Evolutionary conservation across 2,113 vertebrate species (phyloP), one percentile per base, ranked within the genome.

Genomic region (Ailurus styani): DNA sequence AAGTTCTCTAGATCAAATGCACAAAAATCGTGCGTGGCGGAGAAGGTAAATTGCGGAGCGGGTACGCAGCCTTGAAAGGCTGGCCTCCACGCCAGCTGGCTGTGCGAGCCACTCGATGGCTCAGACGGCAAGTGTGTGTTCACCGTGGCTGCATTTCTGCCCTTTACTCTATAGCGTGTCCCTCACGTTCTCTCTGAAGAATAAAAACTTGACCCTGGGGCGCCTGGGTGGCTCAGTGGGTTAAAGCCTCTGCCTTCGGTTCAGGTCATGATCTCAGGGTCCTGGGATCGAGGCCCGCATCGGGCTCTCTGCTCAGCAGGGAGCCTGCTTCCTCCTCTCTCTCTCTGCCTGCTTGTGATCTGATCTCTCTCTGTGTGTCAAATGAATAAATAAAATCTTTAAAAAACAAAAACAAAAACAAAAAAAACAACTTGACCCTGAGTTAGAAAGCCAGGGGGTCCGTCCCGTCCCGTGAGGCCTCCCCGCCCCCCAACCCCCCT

Each of bases 21-120:
- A 21, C 37, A 55, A 45, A 27, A 25, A 21, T 5, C 5, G 4
- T 10, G 15, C 3, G 10, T 25, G 2, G 34, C 0, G 12, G 55
- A n/a, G 4, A 21, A 29, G 11, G 34, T 17, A 37, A 21, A 6
- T 0, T 6, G 31, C 2, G 0, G 68, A 20, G 2, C 8, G 0
- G 3, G 40, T 1, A 0, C 31, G 1, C 3, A 0, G 82, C 93
- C 70, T 62, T 31, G 90, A 81, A 27, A 25, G 13, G 4, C 40
- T 13, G 54, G 42, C 68, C 60, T 29, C 7, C 8, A 0, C 5
- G 31, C 18, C 45, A 0, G 2, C 75, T 0, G 13, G 64, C 72
- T 25, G 3, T 7, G 70, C 1, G 62, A 37, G 47, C 21, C 66
- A 12, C 21, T 31, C 73, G 7, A 6, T 34, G 62, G 6, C 25